Evolutionary conservation across 2,888 invertebrate species (phyloP).

Genomic region (Drosophila setosimentum): DNA sequence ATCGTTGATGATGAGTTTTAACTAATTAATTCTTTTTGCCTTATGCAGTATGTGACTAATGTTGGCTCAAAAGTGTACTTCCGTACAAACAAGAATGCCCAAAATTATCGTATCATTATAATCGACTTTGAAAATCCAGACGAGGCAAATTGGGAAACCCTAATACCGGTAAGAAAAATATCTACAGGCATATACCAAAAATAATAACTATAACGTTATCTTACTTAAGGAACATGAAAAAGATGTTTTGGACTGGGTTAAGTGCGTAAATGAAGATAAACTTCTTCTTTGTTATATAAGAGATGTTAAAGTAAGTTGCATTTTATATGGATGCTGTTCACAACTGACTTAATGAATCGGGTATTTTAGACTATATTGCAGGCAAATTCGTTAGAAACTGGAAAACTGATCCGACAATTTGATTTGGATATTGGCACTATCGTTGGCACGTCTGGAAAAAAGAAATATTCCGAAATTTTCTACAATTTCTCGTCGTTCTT

Average conservation of each 20-base stretch:
- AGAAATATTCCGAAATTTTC: constrained; percentile 94
- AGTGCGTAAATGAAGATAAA: constrained; percentile 93
- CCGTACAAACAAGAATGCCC: constrained; percentile 96
- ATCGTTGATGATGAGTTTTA: too few relatives aligned
- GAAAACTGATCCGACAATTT: constrained; percentile 90
- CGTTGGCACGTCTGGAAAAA: constrained; percentile 93
- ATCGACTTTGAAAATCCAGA: constrained; percentile 91
- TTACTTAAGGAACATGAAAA: constrained; percentile 89
- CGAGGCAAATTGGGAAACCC: constrained; percentile 92
- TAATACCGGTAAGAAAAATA: constrained; percentile 88
- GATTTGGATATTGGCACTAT: constrained; percentile 95
- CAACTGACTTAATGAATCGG: neutral
- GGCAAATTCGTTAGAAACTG: constrained; percentile 91
- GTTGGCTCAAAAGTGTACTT: constrained; percentile 93
- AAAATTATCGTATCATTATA: constrained; percentile 94
- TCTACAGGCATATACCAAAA: neutral
- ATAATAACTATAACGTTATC: neutral
- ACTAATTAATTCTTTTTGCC: constrained; percentile 51
- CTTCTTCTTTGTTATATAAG: constrained; percentile 95
- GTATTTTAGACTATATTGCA: constrained; percentile 91
- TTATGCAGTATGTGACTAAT: constrained; percentile 94
- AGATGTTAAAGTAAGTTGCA: constrained; percentile 94
- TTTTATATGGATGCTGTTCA: too few relatives aligned
- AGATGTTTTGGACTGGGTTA: constrained; percentile 96
- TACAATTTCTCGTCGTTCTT: constrained; percentile 97